Evolutionary conservation across 2,113 vertebrate genomes (phyloP), one percentile per base, ranked within the genome.

Genomic region (Ptilonorhynchus violaceus): DNA sequence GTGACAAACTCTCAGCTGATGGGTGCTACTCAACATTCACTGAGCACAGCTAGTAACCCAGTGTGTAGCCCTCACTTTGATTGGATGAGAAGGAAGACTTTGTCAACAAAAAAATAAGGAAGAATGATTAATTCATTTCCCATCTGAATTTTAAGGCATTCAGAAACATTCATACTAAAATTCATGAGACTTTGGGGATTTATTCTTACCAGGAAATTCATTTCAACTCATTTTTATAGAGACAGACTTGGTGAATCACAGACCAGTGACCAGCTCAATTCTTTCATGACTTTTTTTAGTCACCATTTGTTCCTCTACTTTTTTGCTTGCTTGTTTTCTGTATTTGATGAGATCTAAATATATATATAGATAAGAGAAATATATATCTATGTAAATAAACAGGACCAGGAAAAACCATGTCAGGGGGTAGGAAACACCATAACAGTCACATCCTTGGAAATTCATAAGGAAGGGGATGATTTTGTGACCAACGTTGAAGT

Each of bases 71-170:
- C 62, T 92, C 1, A 1, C 44, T 75, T 93, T 93, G 84, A 91
- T 8, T 93, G 93, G 67, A 79, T 62, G 35, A 92, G 49, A 90
- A 76, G 37, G 70, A 73, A 92, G 68, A 81, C 44, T 94, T 96
- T 92, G 87, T 89, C 88, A 93, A 92, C 59, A 90, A 82, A 63
- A 92, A 94, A 96, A 88, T 82, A 89, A 94, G 52, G 37, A 87
- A 85, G 50, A 88, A 73, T 88, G 46, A 95, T 92, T 94, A 83
- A 93, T 88, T 94, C 62, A 59, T 69, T 92, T 90, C 52, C 68
- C 37, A 46, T 44, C 25, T 92, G 93, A 88, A 81, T 92, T 88
- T 55, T 84, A 70, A 92, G 64, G 14, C 49, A 35, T 93, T 91
- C 75, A 63, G 68, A 93, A 83, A 67, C 17, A 74, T 88, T 93